Conservation (phyloP, 2,888 invertebrate genomes). For the Gerris lacustris region DNA sequence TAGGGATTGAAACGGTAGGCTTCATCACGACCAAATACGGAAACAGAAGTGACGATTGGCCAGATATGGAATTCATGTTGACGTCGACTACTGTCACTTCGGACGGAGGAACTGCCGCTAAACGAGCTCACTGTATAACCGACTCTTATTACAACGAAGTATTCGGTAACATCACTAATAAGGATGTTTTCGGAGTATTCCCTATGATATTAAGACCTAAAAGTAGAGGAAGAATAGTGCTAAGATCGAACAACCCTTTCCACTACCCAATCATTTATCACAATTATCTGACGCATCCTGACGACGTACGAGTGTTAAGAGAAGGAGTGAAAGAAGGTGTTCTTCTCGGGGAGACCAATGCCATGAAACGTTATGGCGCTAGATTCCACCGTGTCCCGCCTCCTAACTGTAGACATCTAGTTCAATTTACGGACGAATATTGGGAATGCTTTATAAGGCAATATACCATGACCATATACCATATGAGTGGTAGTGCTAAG, state of each 20-base stretch:
- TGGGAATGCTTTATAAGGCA: constrained; percentile 75
- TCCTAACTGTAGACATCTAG: constrained; percentile 72
- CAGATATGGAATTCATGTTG: constrained; percentile 83
- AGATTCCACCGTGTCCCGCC: constrained; percentile 58
- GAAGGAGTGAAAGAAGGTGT: constrained; percentile 79
- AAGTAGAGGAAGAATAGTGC: constrained; percentile 65
- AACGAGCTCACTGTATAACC: constrained; percentile 65
- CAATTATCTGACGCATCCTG: constrained; percentile 78
- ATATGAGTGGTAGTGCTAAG: constrained; percentile 70
- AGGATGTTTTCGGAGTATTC: constrained; percentile 68
- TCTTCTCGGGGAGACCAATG: constrained; percentile 47
- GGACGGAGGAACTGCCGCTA: constrained; percentile 63
- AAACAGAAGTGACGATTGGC: constrained; percentile 76
- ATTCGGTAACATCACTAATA: constrained; percentile 55
- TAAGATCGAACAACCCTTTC: constrained; percentile 50
- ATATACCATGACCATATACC: constrained; percentile 79
- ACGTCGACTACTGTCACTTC: constrained; percentile 69
- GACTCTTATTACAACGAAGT: constrained; percentile 71
- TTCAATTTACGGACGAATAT: constrained; percentile 67
- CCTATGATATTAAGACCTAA: constrained; percentile 84
- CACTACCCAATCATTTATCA: constrained; percentile 80
- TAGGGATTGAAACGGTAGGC: constrained; percentile 76
- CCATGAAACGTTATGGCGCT: constrained; percentile 57
- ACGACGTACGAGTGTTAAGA: constrained; percentile 67
- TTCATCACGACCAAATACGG: constrained; percentile 83